Percentiles rank a stretch among this genome's conserved stretches.
Conservation (phyloP, 2,113 vertebrate species). For the Cariama cristata region DNA sequence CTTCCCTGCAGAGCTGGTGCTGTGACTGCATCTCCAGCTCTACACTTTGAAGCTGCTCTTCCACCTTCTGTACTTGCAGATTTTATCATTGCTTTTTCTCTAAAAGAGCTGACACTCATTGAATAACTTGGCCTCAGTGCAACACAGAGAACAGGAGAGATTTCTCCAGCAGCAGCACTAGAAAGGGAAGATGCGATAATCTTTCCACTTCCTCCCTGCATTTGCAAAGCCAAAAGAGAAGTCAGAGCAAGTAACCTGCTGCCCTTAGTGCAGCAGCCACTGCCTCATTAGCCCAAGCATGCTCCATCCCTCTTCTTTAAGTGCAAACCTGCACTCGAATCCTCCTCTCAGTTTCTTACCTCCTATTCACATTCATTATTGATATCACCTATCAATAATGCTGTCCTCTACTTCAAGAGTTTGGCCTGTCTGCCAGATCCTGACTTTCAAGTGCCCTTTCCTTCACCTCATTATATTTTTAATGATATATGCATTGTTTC, state of each 20-base stretch:
- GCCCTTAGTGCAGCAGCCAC: background rate
- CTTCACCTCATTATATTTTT: constrained; percentile 37
- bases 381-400: constrained; percentile 39
- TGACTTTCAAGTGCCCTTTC: background rate
- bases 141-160: background rate
- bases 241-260: background rate
- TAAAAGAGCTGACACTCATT: background rate
- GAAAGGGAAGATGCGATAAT: background rate
- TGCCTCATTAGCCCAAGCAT: background rate
- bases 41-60: background rate
- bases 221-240: constrained; percentile 16
- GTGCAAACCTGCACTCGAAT: background rate
- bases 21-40: background rate
- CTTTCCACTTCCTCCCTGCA: background rate
- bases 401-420: background rate
- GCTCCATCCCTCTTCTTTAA: background rate
- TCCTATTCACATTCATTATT: constrained; percentile 41
- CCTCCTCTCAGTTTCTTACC: background rate
- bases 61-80: background rate
- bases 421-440: background rate
- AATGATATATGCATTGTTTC: background rate
- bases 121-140: background rate
- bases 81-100: background rate
- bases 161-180: background rate
- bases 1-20: background rate